A percentile compares a stretch with the other conserved stretches of the same genome.
Evolutionary conservation across 2,888 invertebrate species (phyloP).

Genomic region (Torymus aiolomorphi): DNA sequence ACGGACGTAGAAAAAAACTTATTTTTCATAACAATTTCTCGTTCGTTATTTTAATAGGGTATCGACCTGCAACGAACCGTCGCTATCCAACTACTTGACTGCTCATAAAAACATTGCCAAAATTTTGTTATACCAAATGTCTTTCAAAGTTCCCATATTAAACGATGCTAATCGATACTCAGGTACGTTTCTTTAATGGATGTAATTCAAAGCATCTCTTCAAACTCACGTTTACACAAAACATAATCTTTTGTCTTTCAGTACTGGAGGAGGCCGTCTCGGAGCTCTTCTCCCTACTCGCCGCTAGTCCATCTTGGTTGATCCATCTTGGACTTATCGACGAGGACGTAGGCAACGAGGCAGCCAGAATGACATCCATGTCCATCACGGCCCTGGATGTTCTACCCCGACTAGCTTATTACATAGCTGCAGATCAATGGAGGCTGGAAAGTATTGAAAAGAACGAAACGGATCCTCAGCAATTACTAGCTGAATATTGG

Average conservation of each 20-base stretch:
- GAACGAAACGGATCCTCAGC: slow-evolving; percentile 60
- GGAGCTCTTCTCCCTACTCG: slow-evolving; percentile 69
- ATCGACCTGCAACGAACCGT: slow-evolving; percentile 69
- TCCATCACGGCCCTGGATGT: slow-evolving; percentile 70
- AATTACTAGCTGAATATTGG: slow-evolving; percentile 69
- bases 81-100: slow-evolving; percentile 66
- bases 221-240: too few relatives aligned
- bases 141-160: slow-evolving; percentile 65
- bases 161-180: slow-evolving; percentile 69
- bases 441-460: slow-evolving; percentile 67
- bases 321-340: slow-evolving; percentile 61
- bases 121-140: slow-evolving; percentile 67
- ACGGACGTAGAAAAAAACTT: too few relatives aligned
- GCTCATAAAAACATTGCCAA: slow-evolving; percentile 70
- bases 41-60: slow-evolving; percentile 61
- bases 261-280: slow-evolving; percentile 68
- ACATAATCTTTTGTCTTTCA: slow-evolving; percentile 46
- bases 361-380: slow-evolving; percentile 64
- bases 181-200: slow-evolving; percentile 59
- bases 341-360: slow-evolving; percentile 60
- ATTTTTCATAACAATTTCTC: too few relatives aligned
- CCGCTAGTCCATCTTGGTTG: slow-evolving; percentile 70
- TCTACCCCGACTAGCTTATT: slow-evolving; percentile 71
- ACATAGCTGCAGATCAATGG: slow-evolving; percentile 69
- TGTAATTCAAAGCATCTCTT: not conserved